A percentile compares a stretch with the other conserved stretches of the same genome.
phyloP scores from a whole-genome alignment of 2,888 invertebrate species.

The Rhamnusium bicolor region DNA sequence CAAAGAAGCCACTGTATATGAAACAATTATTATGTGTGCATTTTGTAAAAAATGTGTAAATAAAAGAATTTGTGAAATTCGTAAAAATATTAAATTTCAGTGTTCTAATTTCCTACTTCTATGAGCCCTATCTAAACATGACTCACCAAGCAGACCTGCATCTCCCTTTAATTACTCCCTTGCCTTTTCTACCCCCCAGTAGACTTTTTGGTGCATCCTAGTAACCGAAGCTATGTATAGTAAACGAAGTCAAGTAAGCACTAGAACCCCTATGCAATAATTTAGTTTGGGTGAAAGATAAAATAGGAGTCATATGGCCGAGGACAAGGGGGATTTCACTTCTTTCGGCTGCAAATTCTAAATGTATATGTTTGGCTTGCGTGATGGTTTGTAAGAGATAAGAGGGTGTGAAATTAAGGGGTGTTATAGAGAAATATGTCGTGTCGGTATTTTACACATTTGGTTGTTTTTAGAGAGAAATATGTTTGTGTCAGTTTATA shows the following conservation, averaged over 20 bases:
- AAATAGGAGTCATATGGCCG: conserved; percentile 47
- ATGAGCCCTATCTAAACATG: conserved; percentile 10
- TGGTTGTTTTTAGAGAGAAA: conserved; percentile 1
- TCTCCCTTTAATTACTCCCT: conserved; percentile 44
- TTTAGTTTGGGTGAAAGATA: conserved; percentile 44
- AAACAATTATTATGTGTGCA: too few relatives aligned
- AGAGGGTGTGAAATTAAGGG: conserved; percentile 38
- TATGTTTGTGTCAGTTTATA: conserved; percentile 11
- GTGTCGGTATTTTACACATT: conserved; percentile 19
- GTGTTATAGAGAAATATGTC: conserved; percentile 11
- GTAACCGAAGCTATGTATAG: conserved; percentile 36
- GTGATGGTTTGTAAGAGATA: conserved; percentile 45
- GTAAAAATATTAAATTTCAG: too few relatives aligned
- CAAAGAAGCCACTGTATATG: too few relatives aligned
- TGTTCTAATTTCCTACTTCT: conserved; percentile 23
- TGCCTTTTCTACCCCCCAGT: conserved; percentile 43
- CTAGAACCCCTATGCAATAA: conserved; percentile 46
- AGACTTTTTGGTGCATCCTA: conserved; percentile 42
- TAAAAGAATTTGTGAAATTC: too few relatives aligned
- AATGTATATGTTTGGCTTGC: conserved; percentile 41
- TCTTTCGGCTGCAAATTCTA: conserved; percentile 31
- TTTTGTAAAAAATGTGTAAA: too few relatives aligned
- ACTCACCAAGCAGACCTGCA: conserved; percentile 29
- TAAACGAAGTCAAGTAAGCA: conserved; percentile 37
- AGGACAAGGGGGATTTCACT: conserved; percentile 35